A percentile compares a stretch with the other conserved stretches of the same genome.
Conservation (phyloP, 2,113 vertebrate genomes). For the Cinclus mexicanus region DNA sequence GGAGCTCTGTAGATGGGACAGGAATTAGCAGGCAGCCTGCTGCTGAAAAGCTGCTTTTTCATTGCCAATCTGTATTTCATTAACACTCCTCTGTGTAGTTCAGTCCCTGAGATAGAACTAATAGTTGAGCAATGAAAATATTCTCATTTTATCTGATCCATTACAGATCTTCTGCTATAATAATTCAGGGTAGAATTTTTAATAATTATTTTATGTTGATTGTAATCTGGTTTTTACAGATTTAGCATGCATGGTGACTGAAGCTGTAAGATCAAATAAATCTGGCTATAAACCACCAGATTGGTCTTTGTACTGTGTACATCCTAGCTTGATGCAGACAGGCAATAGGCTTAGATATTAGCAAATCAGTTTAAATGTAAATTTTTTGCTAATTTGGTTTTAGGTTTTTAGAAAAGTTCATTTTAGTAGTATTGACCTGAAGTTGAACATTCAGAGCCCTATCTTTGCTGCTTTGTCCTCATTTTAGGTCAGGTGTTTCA, state of each 20-base stretch:
- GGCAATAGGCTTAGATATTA: background rate
- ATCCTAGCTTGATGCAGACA: background rate
- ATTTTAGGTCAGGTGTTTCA: background rate
- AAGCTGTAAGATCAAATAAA: background rate
- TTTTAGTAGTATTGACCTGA: background rate
- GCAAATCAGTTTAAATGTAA: background rate
- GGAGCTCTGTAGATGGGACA: background rate
- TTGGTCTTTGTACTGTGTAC: background rate
- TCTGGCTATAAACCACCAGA: background rate
- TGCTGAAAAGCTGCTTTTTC: background rate
- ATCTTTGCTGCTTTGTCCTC: background rate
- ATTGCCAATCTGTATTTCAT: background rate
- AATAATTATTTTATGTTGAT: conserved; percentile 13
- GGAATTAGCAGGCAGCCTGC: background rate
- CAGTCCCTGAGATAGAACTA: background rate
- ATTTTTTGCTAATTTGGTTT: background rate
- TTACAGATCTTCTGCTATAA: conserved; percentile 26
- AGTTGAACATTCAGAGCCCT: background rate
- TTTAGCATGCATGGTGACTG: background rate
- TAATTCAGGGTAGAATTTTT: conserved; percentile 15
- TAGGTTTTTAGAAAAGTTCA: background rate
- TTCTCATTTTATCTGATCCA: conserved; percentile 12
- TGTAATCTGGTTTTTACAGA: background rate
- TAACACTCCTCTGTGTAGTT: background rate
- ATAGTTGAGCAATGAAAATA: conserved; percentile 5